Evolutionary conservation across 1,140 invertebrate genomes (phyloP).

Genomic region (Cotesia chilonis): DNA sequence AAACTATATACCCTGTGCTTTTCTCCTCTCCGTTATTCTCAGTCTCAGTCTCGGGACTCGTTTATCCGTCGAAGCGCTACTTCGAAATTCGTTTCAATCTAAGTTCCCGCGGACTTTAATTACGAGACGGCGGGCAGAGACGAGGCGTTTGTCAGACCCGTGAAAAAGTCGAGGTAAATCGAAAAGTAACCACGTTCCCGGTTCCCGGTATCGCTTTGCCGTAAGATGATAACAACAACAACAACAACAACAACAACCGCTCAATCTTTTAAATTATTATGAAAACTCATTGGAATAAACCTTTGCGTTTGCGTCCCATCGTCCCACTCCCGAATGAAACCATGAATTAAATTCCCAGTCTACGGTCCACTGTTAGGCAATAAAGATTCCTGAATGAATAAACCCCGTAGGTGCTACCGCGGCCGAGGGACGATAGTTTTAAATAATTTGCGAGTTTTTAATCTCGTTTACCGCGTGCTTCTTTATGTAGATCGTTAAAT

Average conservation of each 20-base stretch:
- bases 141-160: constrained; percentile 23
- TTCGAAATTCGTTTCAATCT: constrained; percentile 49
- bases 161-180: constrained; percentile 33
- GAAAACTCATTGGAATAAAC: too few relatives aligned
- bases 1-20: neutral
- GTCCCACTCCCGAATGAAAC: too few relatives aligned
- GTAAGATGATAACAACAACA: neutral
- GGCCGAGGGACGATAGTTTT: neutral
- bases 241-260: neutral
- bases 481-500: constrained; percentile 10
- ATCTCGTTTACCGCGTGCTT: neutral
- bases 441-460: constrained; percentile 21
- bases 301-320: too few relatives aligned
- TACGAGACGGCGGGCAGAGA: constrained; percentile 35
- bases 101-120: constrained; percentile 52
- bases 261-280: too few relatives aligned
- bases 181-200: constrained; percentile 15
- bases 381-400: neutral
- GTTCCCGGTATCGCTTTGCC: neutral
- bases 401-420: neutral
- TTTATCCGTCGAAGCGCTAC: constrained; percentile 27
- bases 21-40: neutral
- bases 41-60: neutral
- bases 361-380: neutral
- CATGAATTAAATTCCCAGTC: too few relatives aligned